Evolutionary conservation across 2,797 vertebrate species (phyloP), one percentile per base, ranked within the genome.

Genomic region (Brachyrhaphis roseni): DNA sequence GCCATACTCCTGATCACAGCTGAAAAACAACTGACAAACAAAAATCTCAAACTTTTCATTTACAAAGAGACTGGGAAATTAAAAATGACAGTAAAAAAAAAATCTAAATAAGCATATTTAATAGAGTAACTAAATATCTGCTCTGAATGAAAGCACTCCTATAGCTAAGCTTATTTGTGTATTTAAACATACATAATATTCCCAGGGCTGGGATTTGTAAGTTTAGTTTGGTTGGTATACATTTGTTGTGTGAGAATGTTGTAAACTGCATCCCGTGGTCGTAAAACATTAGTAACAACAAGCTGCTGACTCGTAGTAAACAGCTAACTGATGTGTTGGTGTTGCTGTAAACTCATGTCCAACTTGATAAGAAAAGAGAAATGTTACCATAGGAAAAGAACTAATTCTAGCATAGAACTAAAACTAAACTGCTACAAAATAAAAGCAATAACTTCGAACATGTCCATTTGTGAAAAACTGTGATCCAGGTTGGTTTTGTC

Each of bases 381-480:
- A 77, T 34, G 10, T 74, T 78, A 84, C 68, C 55, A 31, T 75
- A 70, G 78, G 90, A 80, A 53, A 39, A n/a, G 20, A 80, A 82
- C 71, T 77, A 88, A 85, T 51, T 36, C 78, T 80, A 85, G n/a
- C 59, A 70, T 74, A 68, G 75, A 90, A 92, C 88, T 86, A 84
- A 90, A 94, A 85, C 89, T 87, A 88, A 88, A 76, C 81, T 85
- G 87, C 89, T 89, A 90, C 84, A 74, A 88, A 92, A 78, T 89
- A 87, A 86, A 1, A 76, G 72, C 62, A 81, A 80, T 66, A 49
- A 34, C 77, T 89, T 82, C 43, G 77, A 87, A 77, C 23, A 57
- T 85, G 74, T 87, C 84, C 83, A 47, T 87, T 72, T 79, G 80
- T 76, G 84, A 23, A 41, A 84, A 70, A 83, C 66, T 74, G 84